Conservation (phyloP, 2,797 vertebrate species). For the Syncerus caffer region DNA sequence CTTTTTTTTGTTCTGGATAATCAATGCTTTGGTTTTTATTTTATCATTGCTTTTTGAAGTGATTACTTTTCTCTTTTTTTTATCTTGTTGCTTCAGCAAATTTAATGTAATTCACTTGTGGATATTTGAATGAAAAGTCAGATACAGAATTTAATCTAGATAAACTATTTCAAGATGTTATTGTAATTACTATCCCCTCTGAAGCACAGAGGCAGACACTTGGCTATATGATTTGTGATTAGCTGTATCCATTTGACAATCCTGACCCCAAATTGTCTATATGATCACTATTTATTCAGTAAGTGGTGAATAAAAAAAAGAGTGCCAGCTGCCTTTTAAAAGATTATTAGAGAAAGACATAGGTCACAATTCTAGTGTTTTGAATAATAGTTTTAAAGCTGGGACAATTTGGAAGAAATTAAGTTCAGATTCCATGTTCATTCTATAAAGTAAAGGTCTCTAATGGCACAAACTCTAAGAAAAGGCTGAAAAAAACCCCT, state of each 20-base stretch:
- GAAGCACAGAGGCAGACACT: not conserved
- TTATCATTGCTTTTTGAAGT: not conserved
- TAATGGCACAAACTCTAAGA: not conserved
- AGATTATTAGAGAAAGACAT: not conserved
- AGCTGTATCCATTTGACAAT: not conserved
- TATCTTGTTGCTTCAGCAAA: not conserved
- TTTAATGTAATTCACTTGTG: not conserved
- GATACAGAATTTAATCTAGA: not conserved
- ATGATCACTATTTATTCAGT: slow-evolving; percentile 49
- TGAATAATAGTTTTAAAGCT: slow-evolving; percentile 22
- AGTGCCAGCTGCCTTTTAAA: not conserved
- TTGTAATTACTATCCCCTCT: not conserved
- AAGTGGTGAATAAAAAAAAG: slow-evolving; percentile 1
- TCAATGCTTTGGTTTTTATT: not conserved
- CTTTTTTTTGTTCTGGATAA: not conserved
- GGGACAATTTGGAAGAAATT: not conserved
- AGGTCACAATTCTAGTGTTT: slow-evolving; percentile 6
- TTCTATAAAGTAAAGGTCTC: not conserved
- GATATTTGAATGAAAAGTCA: not conserved
- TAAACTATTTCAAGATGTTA: slow-evolving; percentile 4
- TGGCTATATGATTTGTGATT: not conserved
- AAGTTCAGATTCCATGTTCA: slow-evolving; percentile 6
- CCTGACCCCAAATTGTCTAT: not conserved
- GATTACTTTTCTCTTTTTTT: not conserved
- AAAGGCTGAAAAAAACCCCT: not conserved